Conservation (phyloP, 2,797 vertebrate genomes). For the Nyctalus aviator region DNA sequence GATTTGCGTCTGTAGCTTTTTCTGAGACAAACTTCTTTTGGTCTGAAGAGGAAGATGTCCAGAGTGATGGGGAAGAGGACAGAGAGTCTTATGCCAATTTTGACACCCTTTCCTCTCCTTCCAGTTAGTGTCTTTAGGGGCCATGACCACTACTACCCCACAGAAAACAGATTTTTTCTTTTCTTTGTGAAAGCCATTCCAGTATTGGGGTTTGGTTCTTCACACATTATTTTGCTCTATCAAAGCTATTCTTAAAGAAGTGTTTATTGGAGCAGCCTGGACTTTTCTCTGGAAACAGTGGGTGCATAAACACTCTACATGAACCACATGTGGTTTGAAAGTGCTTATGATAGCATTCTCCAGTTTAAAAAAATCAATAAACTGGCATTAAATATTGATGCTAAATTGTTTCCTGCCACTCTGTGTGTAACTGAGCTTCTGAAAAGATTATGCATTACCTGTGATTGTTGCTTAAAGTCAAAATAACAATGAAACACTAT, state of each 20-base stretch:
- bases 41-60: background rate
- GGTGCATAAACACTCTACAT: conserved; percentile 62
- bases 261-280: conserved; percentile 76
- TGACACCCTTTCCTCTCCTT: background rate
- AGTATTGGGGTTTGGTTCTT: conserved; percentile 3
- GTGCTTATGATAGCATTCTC: conserved; percentile 81
- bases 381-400: conserved; percentile 87
- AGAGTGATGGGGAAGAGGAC: background rate
- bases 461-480: conserved; percentile 72
- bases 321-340: conserved; percentile 81
- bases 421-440: conserved; percentile 69
- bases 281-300: conserved; percentile 72
- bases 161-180: background rate
- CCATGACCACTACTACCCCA: background rate
- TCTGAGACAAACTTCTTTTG: conserved; percentile 23
- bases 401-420: conserved; percentile 73
- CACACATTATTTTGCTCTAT: conserved; percentile 69
- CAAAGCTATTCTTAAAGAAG: conserved; percentile 72
- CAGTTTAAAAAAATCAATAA: conserved; percentile 84
- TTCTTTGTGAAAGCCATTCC: background rate
- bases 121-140: background rate
- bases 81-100: background rate
- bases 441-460: conserved; percentile 76
- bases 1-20: background rate
- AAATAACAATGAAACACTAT: background rate